A percentile compares a stretch with the other conserved stretches of the same genome.
Conservation (phyloP, 2,113 vertebrate genomes). For the Perognathus longimembris region DNA sequence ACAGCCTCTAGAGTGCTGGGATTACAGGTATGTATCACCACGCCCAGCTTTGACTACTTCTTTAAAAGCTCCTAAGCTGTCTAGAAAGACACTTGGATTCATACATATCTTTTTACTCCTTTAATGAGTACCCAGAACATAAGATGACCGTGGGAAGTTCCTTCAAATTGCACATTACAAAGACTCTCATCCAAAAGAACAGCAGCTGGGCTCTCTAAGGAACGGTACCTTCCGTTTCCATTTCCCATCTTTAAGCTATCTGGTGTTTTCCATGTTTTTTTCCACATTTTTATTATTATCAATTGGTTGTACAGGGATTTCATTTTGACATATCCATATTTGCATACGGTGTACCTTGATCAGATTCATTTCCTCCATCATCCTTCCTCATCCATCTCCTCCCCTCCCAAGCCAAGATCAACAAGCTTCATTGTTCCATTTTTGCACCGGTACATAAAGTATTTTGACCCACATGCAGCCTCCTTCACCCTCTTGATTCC, state of each 20-base stretch:
- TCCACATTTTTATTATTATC: no score
- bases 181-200: background rate
- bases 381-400: no score
- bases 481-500: no score
- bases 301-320: no score
- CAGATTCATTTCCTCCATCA: no score
- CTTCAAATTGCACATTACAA: background rate
- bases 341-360: no score
- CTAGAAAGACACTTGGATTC: background rate
- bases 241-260: background rate
- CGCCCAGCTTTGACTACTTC: conserved; percentile 20
- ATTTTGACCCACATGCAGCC: no score
- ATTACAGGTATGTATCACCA: background rate
- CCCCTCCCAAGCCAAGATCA: no score
- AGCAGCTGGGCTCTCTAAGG: background rate
- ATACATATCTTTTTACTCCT: background rate
- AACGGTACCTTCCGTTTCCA: background rate
- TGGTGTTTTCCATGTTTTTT: background rate
- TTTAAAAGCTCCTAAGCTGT: background rate
- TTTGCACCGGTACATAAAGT: no score
- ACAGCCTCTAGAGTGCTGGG: background rate
- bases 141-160: background rate
- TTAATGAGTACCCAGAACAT: background rate
- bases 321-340: no score
- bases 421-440: no score